Base-by-base conservation (phyloP, 2,888 invertebrate genomes). In the Caenorhabditis panamensis region DNA sequence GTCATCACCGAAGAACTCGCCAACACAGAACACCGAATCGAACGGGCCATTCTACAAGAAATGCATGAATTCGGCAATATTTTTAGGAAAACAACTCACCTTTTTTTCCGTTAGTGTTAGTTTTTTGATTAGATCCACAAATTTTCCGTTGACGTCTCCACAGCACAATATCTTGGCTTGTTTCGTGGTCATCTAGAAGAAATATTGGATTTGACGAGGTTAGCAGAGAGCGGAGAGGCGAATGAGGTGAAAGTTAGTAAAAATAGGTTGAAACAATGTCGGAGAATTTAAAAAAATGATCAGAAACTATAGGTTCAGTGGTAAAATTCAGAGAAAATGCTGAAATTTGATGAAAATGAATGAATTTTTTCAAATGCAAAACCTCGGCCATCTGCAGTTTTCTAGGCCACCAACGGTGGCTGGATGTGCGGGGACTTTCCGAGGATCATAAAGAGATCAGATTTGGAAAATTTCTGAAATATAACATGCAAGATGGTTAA, bases 1-100 rank as follows among this genome's bases (percentile, higher is more conserved):
- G 61, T 89, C 79, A 24, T 86, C 86, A 0, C 90, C 90, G 77
- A 91, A 91, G 73, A 91, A 91, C 64, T 91, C 91, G 56, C 91
- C 91, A n/a, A 91, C 88, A 68, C 91, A 91, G 31, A 91, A 83
- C 0, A 91, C 77, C 49, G 87, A 77, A 59, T 91, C 91, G 75
- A 91, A 91, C 1, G 89, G 89, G 18, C 91, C 90, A 51, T 77
- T 84, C 89, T 89, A 84, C 59, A n/a, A 37, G 0, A 62, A 79
- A 58, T 16, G 2, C 31, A 31, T 31, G 6, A 13, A 11, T 41
- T 41, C 13, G 24, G 8, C 28, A 9, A 22, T 47, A 3, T 31
- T 31, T 31, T 31, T 31, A 31, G 31, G 5, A 31, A 47, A 47
- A 31, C 36, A 2, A 66, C 61, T 41, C n/a, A 66, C 75, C 20